Base-by-base conservation (phyloP, 2,797 vertebrate species). In the Oryzias dopingdopingensis region DNA sequence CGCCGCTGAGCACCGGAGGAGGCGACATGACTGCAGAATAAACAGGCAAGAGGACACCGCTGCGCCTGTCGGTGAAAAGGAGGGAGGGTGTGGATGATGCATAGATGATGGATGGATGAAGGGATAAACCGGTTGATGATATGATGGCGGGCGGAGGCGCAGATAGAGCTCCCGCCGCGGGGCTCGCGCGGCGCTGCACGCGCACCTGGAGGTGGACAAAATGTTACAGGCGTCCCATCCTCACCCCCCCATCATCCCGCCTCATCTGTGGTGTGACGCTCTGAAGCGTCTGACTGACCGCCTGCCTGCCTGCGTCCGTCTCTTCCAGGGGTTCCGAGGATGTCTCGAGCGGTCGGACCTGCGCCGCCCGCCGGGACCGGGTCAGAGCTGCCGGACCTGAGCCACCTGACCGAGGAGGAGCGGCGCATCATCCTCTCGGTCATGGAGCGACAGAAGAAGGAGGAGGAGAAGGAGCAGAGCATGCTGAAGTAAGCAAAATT, bases 331-430 rank as follows among this genome's bases (percentile, higher is more conserved):
- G 62, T 66, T 53, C 74, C 6, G 48, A 92, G 93, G 74, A 96
- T 96, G 95, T 95, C 94, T 79, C 93, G 92, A 80, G 91, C 93
- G 42, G 88, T 89, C 87, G 88, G 89, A 92, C 86, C 92, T 40
- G 82, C 61, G 17, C 59, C 57, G 56, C 53, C 62, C 86, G 46
- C 80, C 63, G 70, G 70, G 68, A 26, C 66, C 46, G 83, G 50
- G 2, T 37, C 57, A 52, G 94, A 93, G 75, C 88, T 93, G 91
- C 95, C 95, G 62, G 95, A 96, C 90, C 93, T 96, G 84, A 96
- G 95, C 92, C 95, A 97, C 90, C 93, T 97, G 81, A 96, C 94
- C 43, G 95, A 96, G 88, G 94, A 96, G 78, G 95, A 97, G 88
- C 85, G 94, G 73, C 94, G 91, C 78, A 96, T 96, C 92, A 96